These are phyloP conservation scores for Cosmopolites sordidus DNA, from an alignment of 2,888 invertebrate genomes.

Conservation along the genomic window DNA sequence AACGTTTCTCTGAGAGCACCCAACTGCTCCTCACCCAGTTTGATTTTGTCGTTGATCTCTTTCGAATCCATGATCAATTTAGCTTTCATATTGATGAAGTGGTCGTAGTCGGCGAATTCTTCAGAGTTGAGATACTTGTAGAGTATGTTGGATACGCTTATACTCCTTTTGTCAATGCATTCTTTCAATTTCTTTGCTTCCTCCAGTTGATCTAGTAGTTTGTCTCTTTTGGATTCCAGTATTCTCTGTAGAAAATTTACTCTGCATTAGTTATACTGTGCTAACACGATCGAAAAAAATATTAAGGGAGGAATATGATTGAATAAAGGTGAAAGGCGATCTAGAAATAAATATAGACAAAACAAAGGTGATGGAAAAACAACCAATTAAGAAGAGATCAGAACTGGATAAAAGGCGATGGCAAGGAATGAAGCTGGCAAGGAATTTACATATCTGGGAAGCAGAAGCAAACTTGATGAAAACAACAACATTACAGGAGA, in stretches of 20 bases:
- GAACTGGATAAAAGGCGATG: too few relatives aligned
- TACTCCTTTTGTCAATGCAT: slow-evolving; percentile 73
- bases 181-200: slow-evolving; percentile 79
- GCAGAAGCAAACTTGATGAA: too few relatives aligned
- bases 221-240: slow-evolving; percentile 70
- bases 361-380: too few relatives aligned
- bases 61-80: slow-evolving; percentile 77
- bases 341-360: too few relatives aligned
- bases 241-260: slow-evolving; percentile 56
- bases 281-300: too few relatives aligned
- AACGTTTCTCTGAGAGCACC: slow-evolving; percentile 63
- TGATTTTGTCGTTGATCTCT: slow-evolving; percentile 79
- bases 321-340: too few relatives aligned
- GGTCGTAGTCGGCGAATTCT: slow-evolving; percentile 74
- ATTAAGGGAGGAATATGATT: too few relatives aligned
- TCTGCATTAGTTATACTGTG: too few relatives aligned
- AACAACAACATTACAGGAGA: too few relatives aligned
- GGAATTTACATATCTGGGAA: too few relatives aligned
- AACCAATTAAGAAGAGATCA: too few relatives aligned
- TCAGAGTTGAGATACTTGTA: slow-evolving; percentile 67
- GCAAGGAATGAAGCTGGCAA: too few relatives aligned
- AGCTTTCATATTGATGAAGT: slow-evolving; percentile 83
- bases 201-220: slow-evolving; percentile 70
- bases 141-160: slow-evolving; percentile 65
- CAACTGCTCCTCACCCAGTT: slow-evolving; percentile 76